Base-by-base conservation (phyloP, 2,797 vertebrate genomes). In the Siniperca obscura region DNA sequence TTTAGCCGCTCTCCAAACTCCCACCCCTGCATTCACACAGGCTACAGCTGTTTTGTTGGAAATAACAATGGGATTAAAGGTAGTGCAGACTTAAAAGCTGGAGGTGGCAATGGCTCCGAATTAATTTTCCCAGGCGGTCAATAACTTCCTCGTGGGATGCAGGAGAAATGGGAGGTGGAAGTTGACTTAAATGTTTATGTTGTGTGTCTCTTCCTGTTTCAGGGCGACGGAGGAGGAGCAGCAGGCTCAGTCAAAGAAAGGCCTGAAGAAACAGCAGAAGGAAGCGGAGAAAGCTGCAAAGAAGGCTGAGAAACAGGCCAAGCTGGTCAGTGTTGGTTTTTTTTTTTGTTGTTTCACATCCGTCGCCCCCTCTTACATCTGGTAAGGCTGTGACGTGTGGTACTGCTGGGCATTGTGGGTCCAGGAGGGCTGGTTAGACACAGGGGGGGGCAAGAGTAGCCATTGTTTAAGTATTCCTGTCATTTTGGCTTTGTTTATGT, bases 71-170 rank as follows among this genome's bases (percentile, higher is more conserved):
- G 84, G 83, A 86, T 90, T 93, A 87, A 91, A 93, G 81, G 70
- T 78, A 62, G 72, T 6, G 5, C 48, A 44, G 60, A 87, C 86
- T 89, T 90, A 80, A 89, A 93, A 92, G 85, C 81, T 72, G 34
- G 73, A 85, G 74, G 83, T 86, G 87, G 66, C 73, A 65, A 90
- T 87, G 80, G 89, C 81, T 84, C 60, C 46, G 73, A 91, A 90
- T 92, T 67, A 72, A 88, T 97, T 97, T 95, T 97, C 96, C 96
- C 97, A 97, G 95, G 95, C 95, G 91, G 95, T 95, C 92, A 92
- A 97, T 96, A 96, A 95, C 96, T 96, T 97, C 96, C 96, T 96
- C 4, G 0, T 90, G 91, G 96, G 96, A 93, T 85, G 80, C 92
- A 87, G 90, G 94, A 94, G 93, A 96, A 96, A 96, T 95, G 95